A percentile compares a stretch with the other conserved stretches of the same genome.
These are phyloP conservation scores for Scelioninae gen. 1 DNA, from an alignment of 2,888 invertebrate genomes.

Conservation along the genomic window DNA sequence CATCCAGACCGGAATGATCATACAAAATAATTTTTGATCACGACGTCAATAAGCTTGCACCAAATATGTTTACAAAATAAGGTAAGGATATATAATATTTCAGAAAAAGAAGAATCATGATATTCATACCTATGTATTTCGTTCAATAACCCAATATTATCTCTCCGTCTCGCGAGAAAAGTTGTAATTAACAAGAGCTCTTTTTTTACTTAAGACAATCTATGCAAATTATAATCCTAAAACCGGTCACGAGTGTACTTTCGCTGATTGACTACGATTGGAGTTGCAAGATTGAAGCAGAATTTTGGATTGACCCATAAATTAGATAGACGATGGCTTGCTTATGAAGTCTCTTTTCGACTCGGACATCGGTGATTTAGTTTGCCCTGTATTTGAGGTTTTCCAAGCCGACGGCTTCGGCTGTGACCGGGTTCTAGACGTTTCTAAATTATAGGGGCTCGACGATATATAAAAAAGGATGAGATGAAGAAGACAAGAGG, in stretches of 20 bases:
- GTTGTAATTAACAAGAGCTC: not conserved
- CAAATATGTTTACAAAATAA: too few relatives aligned
- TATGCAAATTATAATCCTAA: conserved; percentile 30
- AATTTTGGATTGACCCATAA: conserved; percentile 31
- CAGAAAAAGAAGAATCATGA: too few relatives aligned
- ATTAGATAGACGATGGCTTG: conserved; percentile 34
- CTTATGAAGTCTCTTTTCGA: conserved; percentile 12
- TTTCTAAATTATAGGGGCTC: conserved; percentile 61
- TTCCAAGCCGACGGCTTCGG: conserved; percentile 9
- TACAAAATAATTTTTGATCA: too few relatives aligned
- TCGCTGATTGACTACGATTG: conserved; percentile 28
- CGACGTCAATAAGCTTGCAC: too few relatives aligned
- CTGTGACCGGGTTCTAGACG: conserved; percentile 16
- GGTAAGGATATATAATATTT: too few relatives aligned
- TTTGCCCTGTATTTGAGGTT: conserved; percentile 50
- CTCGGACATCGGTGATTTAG: conserved; percentile 14
- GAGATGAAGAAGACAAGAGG: conserved; percentile 6
- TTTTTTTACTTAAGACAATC: not conserved
- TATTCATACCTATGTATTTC: too few relatives aligned
- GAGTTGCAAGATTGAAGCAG: conserved; percentile 15
- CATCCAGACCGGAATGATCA: too few relatives aligned
- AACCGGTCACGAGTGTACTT: conserved; percentile 21
- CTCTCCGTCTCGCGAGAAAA: too few relatives aligned
- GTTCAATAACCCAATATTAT: not conserved
- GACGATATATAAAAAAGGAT: conserved; percentile 33